Conservation (phyloP, 2,113 vertebrate genomes). For the Megaceryle maxima region DNA sequence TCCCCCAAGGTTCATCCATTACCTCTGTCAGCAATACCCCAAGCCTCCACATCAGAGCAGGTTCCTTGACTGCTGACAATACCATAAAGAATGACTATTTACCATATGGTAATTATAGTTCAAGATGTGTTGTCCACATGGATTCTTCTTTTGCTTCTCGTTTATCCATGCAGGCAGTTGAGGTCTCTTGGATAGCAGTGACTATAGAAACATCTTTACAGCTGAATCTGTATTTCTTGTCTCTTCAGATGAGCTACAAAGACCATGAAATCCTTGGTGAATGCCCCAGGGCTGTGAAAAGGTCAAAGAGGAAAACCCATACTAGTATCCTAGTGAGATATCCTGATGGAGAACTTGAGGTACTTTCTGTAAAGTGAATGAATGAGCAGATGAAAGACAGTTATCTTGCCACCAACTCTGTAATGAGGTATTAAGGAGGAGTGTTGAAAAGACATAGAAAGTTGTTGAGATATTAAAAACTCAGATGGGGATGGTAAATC, state of each 20-base stretch:
- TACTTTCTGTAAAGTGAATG: not conserved
- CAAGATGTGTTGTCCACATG: constrained; percentile 57
- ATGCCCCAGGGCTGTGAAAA: not conserved
- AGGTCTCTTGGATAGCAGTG: not conserved
- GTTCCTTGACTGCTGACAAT: constrained; percentile 48
- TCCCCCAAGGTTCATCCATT: constrained; percentile 47
- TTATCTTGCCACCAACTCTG: constrained; percentile 17
- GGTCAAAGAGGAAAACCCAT: constrained; percentile 10
- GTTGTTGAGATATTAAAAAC: constrained; percentile 41
- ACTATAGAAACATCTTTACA: not conserved
- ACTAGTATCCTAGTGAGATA: not conserved
- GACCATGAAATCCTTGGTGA: not conserved
- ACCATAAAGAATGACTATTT: constrained; percentile 53
- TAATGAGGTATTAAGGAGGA: constrained; percentile 42
- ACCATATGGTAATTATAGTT: constrained; percentile 44
- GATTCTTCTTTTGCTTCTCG: constrained; percentile 21
- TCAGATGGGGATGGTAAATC: not conserved
- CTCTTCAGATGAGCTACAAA: not conserved
- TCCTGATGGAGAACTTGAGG: not conserved
- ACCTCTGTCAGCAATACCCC: constrained; percentile 41
- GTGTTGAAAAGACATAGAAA: constrained; percentile 22
- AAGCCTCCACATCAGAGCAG: constrained; percentile 46
- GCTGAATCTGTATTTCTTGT: not conserved
- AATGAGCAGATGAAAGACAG: constrained; percentile 50
- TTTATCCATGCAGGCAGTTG: not conserved